phyloP scores from a whole-genome alignment of 2,888 invertebrate species.

The Ormyrus labotus region DNA sequence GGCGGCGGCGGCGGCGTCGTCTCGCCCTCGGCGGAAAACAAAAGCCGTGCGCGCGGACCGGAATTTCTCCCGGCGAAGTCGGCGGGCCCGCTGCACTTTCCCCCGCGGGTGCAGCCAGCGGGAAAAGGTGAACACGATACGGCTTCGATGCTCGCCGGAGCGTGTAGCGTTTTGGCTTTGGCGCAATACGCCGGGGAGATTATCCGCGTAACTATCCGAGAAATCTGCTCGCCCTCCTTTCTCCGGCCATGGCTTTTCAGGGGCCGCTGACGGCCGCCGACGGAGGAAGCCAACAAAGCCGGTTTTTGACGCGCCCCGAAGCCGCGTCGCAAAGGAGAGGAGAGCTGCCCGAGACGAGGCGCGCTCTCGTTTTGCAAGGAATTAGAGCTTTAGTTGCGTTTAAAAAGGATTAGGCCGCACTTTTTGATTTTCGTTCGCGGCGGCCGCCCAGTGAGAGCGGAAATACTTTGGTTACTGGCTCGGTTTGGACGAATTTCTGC shows the following conservation, averaged over 20 bases:
- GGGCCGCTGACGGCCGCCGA: not conserved
- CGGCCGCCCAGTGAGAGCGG: constrained; percentile 1
- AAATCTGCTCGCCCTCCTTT: constrained; percentile 52
- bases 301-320: constrained; percentile 49
- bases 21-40: constrained; percentile 19
- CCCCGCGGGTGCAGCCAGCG: constrained; percentile 8
- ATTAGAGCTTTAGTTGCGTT: constrained; percentile 3
- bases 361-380: constrained; percentile 45
- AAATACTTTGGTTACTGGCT: constrained; percentile 2
- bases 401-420: constrained; percentile 16
- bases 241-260: not conserved
- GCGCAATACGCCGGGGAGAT: constrained; percentile 72
- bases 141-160: constrained; percentile 62
- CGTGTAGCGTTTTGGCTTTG: constrained; percentile 67
- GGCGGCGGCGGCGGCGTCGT: not conserved
- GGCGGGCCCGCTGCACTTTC: not conserved
- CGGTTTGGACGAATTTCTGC: not conserved
- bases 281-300: constrained; percentile 41
- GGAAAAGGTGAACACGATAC: constrained; percentile 29
- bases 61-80: constrained; percentile 51
- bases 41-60: constrained; percentile 38
- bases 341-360: too few relatives aligned
- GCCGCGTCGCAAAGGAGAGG: too few relatives aligned
- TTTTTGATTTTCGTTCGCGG: constrained; percentile 12
- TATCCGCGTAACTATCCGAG: constrained; percentile 72